phyloP scores from a whole-genome alignment of 2,888 invertebrate species.

The Tortricodes alternella region DNA sequence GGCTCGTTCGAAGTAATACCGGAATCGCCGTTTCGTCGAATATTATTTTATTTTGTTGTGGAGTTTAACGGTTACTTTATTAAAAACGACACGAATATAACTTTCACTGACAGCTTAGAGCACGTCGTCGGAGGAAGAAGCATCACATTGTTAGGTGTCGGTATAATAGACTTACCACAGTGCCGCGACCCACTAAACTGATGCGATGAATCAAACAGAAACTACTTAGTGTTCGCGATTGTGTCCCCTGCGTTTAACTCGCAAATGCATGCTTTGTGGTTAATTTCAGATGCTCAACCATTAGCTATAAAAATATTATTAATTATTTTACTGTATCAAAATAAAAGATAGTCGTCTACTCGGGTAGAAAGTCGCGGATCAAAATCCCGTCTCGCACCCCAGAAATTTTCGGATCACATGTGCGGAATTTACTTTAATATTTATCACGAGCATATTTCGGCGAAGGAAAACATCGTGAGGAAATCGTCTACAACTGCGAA shows the following conservation, averaged over 20 bases:
- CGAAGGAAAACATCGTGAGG: too few relatives aligned
- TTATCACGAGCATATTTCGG: too few relatives aligned
- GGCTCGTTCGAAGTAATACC: neutral
- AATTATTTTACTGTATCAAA: too few relatives aligned
- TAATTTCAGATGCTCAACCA: too few relatives aligned
- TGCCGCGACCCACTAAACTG: conserved; percentile 67
- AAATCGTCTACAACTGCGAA: too few relatives aligned
- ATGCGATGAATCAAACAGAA: conserved; percentile 65
- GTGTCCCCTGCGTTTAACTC: conserved; percentile 22
- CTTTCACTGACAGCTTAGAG: conserved; percentile 66
- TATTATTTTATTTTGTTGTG: conserved; percentile 23
- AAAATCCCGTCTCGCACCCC: too few relatives aligned
- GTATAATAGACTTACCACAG: conserved; percentile 21
- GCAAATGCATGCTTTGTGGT: too few relatives aligned
- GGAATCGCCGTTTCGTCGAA: neutral
- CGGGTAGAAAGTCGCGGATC: too few relatives aligned
- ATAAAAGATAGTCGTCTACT: too few relatives aligned
- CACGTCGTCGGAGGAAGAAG: conserved; percentile 54
- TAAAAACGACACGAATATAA: conserved; percentile 56
- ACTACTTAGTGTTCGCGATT: conserved; percentile 47
- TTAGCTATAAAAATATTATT: too few relatives aligned
- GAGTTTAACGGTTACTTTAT: conserved; percentile 50
- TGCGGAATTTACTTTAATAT: too few relatives aligned
- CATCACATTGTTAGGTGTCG: conserved; percentile 59
- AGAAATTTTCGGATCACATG: too few relatives aligned